Percentiles rank a stretch among this genome's conserved stretches.
Conservation (phyloP, 2,888 invertebrate genomes). For the Aporophyla lueneburgensis region DNA sequence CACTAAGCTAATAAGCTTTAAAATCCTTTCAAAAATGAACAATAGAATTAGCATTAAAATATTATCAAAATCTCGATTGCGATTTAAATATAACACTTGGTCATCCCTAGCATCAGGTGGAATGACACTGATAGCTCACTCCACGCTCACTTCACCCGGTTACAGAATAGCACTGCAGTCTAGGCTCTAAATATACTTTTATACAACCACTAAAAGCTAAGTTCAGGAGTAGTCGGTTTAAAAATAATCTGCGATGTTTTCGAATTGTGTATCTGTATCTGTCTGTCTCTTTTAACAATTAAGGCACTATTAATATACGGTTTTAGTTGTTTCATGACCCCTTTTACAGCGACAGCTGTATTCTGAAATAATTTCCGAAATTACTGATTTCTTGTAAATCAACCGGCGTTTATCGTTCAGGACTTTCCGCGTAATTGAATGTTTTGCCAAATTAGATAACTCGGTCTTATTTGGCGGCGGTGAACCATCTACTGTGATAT, state of each 20-base stretch:
- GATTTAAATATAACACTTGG: no score
- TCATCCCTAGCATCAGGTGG: no score
- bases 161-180: no score
- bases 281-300: neutral
- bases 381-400: neutral
- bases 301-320: neutral
- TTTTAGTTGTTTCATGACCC: neutral
- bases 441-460: neutral
- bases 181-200: conserved; percentile 5
- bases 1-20: no score
- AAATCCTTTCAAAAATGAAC: no score
- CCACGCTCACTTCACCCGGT: no score
- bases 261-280: no score
- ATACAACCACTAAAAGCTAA: conserved; percentile 3
- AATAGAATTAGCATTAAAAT: no score
- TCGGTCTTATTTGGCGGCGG: neutral
- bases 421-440: neutral
- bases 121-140: no score
- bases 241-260: conserved; percentile 9
- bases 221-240: neutral
- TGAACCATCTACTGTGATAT: no score
- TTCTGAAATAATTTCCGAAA: neutral
- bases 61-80: no score
- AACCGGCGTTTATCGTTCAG: neutral
- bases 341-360: neutral